Base-by-base conservation (phyloP, 2,888 invertebrate genomes). In the Lottia gigantea region DNA sequence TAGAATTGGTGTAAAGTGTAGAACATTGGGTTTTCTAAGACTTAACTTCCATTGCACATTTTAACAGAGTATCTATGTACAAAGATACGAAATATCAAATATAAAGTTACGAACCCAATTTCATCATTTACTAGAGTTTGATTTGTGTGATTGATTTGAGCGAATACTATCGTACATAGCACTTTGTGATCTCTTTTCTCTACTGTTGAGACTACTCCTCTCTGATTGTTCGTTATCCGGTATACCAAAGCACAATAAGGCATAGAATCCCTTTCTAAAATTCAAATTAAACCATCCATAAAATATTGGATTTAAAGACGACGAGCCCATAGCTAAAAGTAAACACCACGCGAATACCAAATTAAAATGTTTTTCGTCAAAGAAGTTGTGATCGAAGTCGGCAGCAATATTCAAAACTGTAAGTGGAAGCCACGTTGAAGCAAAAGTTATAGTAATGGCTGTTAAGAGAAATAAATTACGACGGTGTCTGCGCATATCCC, bases 401-500 rank as follows among this genome's bases (percentile, higher is more conserved):
- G 85, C 86, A 12, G 83, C 74, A 14, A 85, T 78, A 76, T 86
- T 86, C n/a, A 85, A 77, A 6, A 85, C 71, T 25, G 83, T 85
- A 64, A 86, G 77, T 0, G 86, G 86, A 26, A 86, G 80, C 86
- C 86, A 86, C 26, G 85, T 81, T 14, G 85, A 67, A 1, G 85
- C 85, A 73, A 85, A 86, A 26, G 83, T 77, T 25, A 83, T 73
- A 7, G 86, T 82, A 62, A 86, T 82, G 7, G 85, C 80, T 26
- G 85, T 82, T n/a, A 86, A 78, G 6, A 86, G 83, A 72, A 88
- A 85, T 55, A 89, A 77, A 74, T 89, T 80, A 86, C 83, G 81
- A 78, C 82, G 67, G 78, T 86, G 76, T 70, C 88, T 78, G 64
- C 78, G 77, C 46, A 83, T 78, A 64, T 84, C 83, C 46, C 81